Evolutionary conservation across 2,888 invertebrate genomes (phyloP), one percentile per base, ranked within the genome.

Genomic region (Allacma fusca): DNA sequence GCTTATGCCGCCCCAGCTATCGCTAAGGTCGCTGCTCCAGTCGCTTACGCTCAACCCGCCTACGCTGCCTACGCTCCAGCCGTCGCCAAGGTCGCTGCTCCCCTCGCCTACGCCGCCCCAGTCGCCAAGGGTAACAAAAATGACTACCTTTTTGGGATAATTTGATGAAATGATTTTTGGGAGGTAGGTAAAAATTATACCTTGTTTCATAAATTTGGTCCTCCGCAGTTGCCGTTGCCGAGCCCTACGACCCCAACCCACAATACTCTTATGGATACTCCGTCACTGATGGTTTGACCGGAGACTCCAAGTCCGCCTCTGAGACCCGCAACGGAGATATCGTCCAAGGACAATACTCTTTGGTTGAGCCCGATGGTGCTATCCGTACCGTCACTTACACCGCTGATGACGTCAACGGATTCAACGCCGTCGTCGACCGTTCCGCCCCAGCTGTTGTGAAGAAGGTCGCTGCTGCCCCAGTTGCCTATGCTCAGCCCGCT

Each of bases 191-290:
- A 23, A 50, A 28, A 43, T 23, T 40, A 21, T 69, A n/a, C n/a
- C n/a, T n/a, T n/a, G 23, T 19, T 2, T 28, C 28, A 19, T 50
- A 26, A 19, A 5, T 62, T 34, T 26, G 9, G 0, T 24, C 29
- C 5, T 12, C 23, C 21, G 79, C 72, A 21, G 70, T 73, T 21
- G 77, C 72, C 23, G 76, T 71, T 62, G 70, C 72, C 43, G 80
- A 78, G 40, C 80, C 80, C 40, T 77, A 69, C 34, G 80, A 80
- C 77, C 79, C 80, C 29, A 67, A 80, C 73, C 80, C 80, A 77
- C 77, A 77, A 75, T 80, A 80, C 79, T 72, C 44, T 69, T 80
- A 79, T 75, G 78, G 78, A 40, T 78, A 80, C 74, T 68, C 71
- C 28, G 67, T 78, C 29, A n/a, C 64, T 26, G 80, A 78, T 40